A percentile compares a stretch with the other conserved stretches of the same genome.
Conservation (phyloP, 2,113 vertebrate genomes). For the Ellobius talpinus region DNA sequence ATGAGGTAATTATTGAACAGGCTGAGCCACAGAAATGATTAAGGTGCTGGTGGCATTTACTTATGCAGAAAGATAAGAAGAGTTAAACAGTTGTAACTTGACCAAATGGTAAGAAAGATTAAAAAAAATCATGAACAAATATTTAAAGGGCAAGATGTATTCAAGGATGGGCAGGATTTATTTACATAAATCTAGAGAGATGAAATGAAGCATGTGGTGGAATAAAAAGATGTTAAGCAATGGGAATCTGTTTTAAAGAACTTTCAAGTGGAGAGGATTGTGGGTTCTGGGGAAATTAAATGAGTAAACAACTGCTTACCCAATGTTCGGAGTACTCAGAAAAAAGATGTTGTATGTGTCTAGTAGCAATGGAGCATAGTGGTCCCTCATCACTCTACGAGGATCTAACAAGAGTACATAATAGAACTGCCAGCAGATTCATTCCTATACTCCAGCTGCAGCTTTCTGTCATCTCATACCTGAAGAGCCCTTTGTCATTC, state of each 20-base stretch:
- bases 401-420: not conserved
- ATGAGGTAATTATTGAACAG: constrained; percentile 75
- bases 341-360: not conserved
- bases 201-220: constrained; percentile 29
- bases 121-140: constrained; percentile 74
- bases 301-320: not conserved
- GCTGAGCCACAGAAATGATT: constrained; percentile 71
- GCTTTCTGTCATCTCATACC: not conserved
- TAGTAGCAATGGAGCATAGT: not conserved
- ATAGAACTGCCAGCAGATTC: not conserved
- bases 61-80: constrained; percentile 75
- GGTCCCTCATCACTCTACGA: not conserved
- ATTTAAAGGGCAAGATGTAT: constrained; percentile 74
- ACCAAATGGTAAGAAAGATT: constrained; percentile 69
- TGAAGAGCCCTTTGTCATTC: not conserved
- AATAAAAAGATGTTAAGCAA: constrained; percentile 67
- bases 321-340: not conserved
- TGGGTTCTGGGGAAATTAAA: constrained; percentile 7
- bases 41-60: constrained; percentile 80
- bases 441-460: not conserved
- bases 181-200: constrained; percentile 75
- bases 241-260: constrained; percentile 24
- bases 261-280: constrained; percentile 9
- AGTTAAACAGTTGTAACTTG: constrained; percentile 77
- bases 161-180: constrained; percentile 60